Base-by-base conservation (phyloP, 2,888 invertebrate genomes). In the Eristalinus aeneus region DNA sequence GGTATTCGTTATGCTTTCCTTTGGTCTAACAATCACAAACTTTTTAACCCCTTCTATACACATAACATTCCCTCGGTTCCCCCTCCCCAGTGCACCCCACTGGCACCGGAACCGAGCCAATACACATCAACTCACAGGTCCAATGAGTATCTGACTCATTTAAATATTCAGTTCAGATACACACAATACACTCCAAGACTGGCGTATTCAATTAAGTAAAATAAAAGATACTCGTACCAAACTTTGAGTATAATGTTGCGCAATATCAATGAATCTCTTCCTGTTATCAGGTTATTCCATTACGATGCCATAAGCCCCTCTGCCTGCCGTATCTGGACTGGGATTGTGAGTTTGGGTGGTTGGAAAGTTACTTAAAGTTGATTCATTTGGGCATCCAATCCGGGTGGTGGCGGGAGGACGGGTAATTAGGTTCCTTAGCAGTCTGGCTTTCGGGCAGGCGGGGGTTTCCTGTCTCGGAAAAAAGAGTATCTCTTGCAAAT, bases 211-310 rank as follows among this genome's bases (percentile, higher is more conserved):
- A 46, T 46, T 46, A 46, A 46, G 46, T 8, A 46, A 46, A 46
- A 46, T 46, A 46, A 46, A 46, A 46, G 46, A 46, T 56, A 56
- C 56, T 22, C 23, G 12, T 11, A 56, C 23, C 22, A 22, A 64
- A 64, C 23, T 64, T 22, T 39, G 22, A 64, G 22, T 23, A 64
- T 20, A 39, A 39, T 39, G 63, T 64, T 36, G 10, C 36, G 34
- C 22, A 22, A 22, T 34, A 36, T 64, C 63, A 64, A 64, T 36
- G 36, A 36, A 36, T 64, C 36, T 39, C 20, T 64, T 64, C 63
- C 63, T 22, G 63, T 9, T 64, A 64, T 22, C 34, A 22, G 23
- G 63, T 64, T 64, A 39, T 39, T 39, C 63, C 63, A 64, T 64
- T 64, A 64, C 36, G 6, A 16, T 10, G 9, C 20, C 20, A 31